These are phyloP conservation scores for Miichthys miiuy DNA, from an alignment of 2,797 vertebrate genomes.

Conservation along the genomic window DNA sequence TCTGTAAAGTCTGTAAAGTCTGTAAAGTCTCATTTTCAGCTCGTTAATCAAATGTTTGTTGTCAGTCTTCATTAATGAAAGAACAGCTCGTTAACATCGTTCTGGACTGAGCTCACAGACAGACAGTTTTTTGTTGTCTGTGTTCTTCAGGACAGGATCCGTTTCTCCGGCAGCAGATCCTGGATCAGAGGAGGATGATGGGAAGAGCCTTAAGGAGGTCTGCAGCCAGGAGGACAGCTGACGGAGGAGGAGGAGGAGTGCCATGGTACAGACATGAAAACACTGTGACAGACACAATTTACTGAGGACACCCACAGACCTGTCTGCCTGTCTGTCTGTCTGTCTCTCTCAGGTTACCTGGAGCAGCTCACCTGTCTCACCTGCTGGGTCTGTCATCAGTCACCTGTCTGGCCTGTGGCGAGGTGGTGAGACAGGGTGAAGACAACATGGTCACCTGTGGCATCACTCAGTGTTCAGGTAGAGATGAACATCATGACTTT, in stretches of 20 bases:
- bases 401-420: constrained; percentile 85
- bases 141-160: constrained; percentile 84
- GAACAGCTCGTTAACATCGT: too few species aligned
- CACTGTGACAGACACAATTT: too few species aligned
- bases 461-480: constrained; percentile 84
- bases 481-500: neutral
- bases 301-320: too few species aligned
- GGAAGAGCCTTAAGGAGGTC: constrained; percentile 65
- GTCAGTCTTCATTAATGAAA: too few species aligned
- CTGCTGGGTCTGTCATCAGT: constrained; percentile 52
- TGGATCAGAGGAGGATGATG: constrained; percentile 79
- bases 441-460: constrained; percentile 74
- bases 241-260: constrained; percentile 48
- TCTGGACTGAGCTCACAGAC: neutral
- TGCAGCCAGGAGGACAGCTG: constrained; percentile 30
- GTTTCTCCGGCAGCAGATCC: constrained; percentile 87
- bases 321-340: neutral
- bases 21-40: too few species aligned
- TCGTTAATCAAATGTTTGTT: too few species aligned
- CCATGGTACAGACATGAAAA: constrained; percentile 63
- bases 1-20: too few species aligned
- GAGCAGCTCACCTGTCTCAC: constrained; percentile 60
- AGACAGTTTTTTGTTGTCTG: constrained; percentile 3
- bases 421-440: constrained; percentile 33
- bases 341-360: constrained; percentile 73